Conservation (phyloP, 2,888 invertebrate genomes). For the Ectropis crepuscularia region DNA sequence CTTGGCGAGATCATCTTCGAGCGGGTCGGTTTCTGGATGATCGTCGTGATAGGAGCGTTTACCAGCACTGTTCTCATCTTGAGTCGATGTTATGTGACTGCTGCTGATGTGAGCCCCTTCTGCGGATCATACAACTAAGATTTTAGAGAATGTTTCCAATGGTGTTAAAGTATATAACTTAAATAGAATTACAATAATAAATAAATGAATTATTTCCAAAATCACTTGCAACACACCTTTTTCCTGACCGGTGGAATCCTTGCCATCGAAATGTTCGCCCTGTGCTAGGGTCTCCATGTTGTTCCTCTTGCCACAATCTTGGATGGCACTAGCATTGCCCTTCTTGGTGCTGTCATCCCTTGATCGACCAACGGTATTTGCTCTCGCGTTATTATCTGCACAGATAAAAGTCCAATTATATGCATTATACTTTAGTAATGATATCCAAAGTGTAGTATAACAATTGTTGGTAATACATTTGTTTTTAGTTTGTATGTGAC, state of each 20-base stretch:
- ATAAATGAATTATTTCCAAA: too few relatives aligned
- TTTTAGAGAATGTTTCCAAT: neutral
- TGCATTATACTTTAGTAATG: neutral
- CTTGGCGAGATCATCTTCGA: slow-evolving; percentile 88
- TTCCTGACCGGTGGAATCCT: slow-evolving; percentile 69
- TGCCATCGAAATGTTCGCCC: slow-evolving; percentile 75
- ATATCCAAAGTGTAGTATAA: neutral
- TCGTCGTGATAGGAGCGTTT: slow-evolving; percentile 76
- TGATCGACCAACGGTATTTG: slow-evolving; percentile 67
- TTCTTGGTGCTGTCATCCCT: slow-evolving; percentile 80
- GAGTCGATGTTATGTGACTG: slow-evolving; percentile 71
- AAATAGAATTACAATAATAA: too few relatives aligned
- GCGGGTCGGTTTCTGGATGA: slow-evolving; percentile 80
- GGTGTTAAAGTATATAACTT: neutral
- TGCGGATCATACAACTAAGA: slow-evolving; percentile 23
- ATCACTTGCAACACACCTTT: too few relatives aligned
- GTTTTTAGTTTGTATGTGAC: too few relatives aligned
- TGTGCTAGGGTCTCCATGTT: slow-evolving; percentile 80
- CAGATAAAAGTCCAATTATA: slow-evolving; percentile 1
- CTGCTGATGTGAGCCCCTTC: slow-evolving; percentile 69
- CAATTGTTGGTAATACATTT: too few relatives aligned
- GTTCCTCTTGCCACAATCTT: slow-evolving; percentile 68
- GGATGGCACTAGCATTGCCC: slow-evolving; percentile 72
- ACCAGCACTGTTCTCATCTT: slow-evolving; percentile 64
- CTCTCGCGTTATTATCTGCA: slow-evolving; percentile 73